A percentile compares a stretch with the other conserved stretches of the same genome.
phyloP scores from a whole-genome alignment of 2,888 invertebrate genomes.

The Dione juno region DNA sequence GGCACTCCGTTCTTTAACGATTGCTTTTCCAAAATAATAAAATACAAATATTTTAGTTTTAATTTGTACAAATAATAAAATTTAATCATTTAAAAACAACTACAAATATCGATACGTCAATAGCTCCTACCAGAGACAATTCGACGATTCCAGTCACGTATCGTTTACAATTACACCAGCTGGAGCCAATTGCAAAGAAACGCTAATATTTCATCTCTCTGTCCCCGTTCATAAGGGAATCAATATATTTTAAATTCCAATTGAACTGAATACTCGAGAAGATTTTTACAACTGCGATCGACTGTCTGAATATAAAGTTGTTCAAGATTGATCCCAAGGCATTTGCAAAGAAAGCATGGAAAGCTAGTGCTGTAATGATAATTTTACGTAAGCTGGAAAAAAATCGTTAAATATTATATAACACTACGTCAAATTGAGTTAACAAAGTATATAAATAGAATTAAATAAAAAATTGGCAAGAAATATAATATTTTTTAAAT shows the following conservation, averaged over 20 bases:
- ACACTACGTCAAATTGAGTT: too few relatives aligned
- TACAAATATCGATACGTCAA: conserved; percentile 2
- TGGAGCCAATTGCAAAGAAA: conserved; percentile 75
- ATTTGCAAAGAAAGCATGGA: conserved; percentile 30
- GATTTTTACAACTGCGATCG: conserved; percentile 73
- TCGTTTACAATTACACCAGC: conserved; percentile 73
- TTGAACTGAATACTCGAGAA: conserved; percentile 66
- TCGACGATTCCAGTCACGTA: conserved; percentile 64
- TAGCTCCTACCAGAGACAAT: neutral
- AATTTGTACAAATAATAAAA: neutral
- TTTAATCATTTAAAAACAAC: neutral
- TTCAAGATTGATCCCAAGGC: conserved; percentile 43
- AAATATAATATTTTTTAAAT: too few relatives aligned
- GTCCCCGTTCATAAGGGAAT: conserved; percentile 65
- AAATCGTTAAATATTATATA: too few relatives aligned
- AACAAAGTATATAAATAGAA: too few relatives aligned
- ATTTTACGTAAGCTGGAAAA: too few relatives aligned
- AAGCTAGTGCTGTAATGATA: conserved; percentile 17
- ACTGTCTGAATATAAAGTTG: conserved; percentile 73
- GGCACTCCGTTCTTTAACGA: too few relatives aligned
- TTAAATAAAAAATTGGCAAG: too few relatives aligned
- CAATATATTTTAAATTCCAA: conserved; percentile 81
- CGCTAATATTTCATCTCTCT: conserved; percentile 71
- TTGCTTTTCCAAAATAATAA: too few relatives aligned
- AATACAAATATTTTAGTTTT: neutral